These are phyloP conservation scores for Linyphia triangularis DNA, from an alignment of 2,888 invertebrate genomes.

Conservation along the genomic window DNA sequence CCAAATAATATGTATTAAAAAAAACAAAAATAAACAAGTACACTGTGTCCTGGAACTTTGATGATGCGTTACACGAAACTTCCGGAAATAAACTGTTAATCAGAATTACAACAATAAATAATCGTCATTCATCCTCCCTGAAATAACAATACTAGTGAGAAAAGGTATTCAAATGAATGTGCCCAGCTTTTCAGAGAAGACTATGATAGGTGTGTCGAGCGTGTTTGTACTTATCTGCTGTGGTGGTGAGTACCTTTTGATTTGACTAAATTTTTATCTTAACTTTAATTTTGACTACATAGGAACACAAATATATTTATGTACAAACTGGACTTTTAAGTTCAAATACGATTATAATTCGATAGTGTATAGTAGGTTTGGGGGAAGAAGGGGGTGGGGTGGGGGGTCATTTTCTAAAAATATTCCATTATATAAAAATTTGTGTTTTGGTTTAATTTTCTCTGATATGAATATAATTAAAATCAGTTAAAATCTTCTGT, in stretches of 20 bases:
- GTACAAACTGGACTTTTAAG: no score
- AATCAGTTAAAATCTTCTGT: no score
- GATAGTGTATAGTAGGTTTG: no score
- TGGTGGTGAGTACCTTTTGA: background rate
- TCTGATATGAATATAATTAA: no score
- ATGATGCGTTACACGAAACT: conserved; percentile 1
- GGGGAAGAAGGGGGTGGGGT: no score
- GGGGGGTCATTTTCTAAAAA: no score
- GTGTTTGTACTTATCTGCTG: background rate
- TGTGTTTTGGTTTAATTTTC: no score
- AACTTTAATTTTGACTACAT: no score
- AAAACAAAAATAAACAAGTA: background rate
- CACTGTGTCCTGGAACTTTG: conserved; percentile 9
- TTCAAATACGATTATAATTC: no score
- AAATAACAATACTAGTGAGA: background rate
- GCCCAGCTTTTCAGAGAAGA: background rate
- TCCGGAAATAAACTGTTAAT: background rate
- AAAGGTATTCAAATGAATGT: background rate
- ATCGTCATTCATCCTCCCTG: background rate
- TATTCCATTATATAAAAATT: no score
- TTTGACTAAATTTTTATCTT: background rate
- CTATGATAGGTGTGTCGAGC: background rate
- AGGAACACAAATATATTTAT: no score
- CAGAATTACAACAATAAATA: background rate
- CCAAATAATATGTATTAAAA: background rate